Percentiles rank a stretch among this genome's conserved stretches.
Evolutionary conservation across 2,797 vertebrate species (phyloP).

Genomic region (Vireo griseus): DNA sequence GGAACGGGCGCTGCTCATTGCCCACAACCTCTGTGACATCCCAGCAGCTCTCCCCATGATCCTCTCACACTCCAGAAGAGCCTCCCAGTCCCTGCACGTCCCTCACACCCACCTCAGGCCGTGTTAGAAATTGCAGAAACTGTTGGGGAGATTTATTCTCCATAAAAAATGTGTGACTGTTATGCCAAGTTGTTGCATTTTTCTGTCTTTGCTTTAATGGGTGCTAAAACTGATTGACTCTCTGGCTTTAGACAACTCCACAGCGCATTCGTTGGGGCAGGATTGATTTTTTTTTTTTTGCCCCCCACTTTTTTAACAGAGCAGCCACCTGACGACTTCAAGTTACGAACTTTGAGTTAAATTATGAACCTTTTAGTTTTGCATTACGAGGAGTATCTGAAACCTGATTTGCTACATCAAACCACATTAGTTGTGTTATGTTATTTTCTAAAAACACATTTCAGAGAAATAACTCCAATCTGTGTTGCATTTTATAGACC

Average conservation of each 20-base stretch:
- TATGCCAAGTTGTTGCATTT: slow-evolving; percentile 15
- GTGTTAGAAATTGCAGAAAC: neutral
- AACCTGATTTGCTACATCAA: slow-evolving; percentile 78
- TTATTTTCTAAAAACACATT: slow-evolving; percentile 83
- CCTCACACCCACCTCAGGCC: neutral
- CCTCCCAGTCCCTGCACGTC: neutral
- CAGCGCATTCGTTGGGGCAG: slow-evolving; percentile 21
- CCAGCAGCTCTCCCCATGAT: fast-evolving
- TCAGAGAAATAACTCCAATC: slow-evolving; percentile 80
- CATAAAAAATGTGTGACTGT: neutral
- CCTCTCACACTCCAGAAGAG: neutral
- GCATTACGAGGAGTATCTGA: slow-evolving; percentile 71
- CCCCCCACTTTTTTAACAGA: slow-evolving; percentile 9
- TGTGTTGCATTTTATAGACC: slow-evolving; percentile 79
- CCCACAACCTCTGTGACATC: neutral
- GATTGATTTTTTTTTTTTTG: slow-evolving; percentile 46
- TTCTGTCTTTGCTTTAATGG: slow-evolving; percentile 59
- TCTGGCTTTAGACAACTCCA: slow-evolving; percentile 38
- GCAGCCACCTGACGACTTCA: slow-evolving; percentile 52
- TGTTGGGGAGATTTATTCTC: neutral
- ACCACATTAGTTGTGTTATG: slow-evolving; percentile 79
- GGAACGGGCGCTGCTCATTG: neutral
- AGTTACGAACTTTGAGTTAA: slow-evolving; percentile 74
- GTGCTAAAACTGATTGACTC: slow-evolving; percentile 72
- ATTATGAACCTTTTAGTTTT: slow-evolving; percentile 77